A percentile compares a stretch with the other conserved stretches of the same genome.
phyloP scores from a whole-genome alignment of 1,140 invertebrate genomes.

The Drosophila hydei region DNA sequence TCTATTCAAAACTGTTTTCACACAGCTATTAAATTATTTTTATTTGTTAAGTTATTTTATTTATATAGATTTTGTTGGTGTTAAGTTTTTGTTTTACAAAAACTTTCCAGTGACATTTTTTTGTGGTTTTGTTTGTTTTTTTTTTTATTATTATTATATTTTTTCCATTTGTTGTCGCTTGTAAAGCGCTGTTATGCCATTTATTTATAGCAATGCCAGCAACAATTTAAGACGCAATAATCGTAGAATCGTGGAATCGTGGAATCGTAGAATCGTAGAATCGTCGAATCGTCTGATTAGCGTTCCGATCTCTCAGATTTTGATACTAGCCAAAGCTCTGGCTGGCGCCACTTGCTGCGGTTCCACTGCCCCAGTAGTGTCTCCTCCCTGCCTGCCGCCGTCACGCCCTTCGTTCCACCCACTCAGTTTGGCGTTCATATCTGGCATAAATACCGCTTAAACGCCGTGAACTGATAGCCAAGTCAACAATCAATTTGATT shows the following conservation, averaged over 20 bases:
- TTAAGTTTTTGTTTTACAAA: slow-evolving; percentile 6
- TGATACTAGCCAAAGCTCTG: neutral
- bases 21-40: neutral
- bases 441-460: slow-evolving; percentile 23
- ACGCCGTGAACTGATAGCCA: slow-evolving; percentile 27
- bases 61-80: slow-evolving; percentile 1
- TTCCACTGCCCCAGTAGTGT: neutral
- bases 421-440: neutral
- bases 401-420: too few relatives aligned
- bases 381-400: too few relatives aligned
- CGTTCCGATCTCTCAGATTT: slow-evolving; percentile 14
- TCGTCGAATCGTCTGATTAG: slow-evolving; percentile 44
- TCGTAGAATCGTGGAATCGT: neutral
- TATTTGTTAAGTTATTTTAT: neutral
- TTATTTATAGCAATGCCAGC: slow-evolving; percentile 43
- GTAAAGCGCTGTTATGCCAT: slow-evolving; percentile 16
- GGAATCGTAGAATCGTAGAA: slow-evolving; percentile 17
- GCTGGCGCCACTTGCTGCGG: neutral
- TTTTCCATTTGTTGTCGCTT: slow-evolving; percentile 9
- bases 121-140: neutral
- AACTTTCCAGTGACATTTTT: slow-evolving; percentile 50
- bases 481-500: slow-evolving; percentile 30
- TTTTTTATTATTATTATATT: neutral
- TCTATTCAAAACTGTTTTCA: neutral
- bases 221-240: slow-evolving; percentile 44